Evolutionary conservation across 2,888 invertebrate species (phyloP), one percentile per base, ranked within the genome.

Genomic region (Brenthis daphne): DNA sequence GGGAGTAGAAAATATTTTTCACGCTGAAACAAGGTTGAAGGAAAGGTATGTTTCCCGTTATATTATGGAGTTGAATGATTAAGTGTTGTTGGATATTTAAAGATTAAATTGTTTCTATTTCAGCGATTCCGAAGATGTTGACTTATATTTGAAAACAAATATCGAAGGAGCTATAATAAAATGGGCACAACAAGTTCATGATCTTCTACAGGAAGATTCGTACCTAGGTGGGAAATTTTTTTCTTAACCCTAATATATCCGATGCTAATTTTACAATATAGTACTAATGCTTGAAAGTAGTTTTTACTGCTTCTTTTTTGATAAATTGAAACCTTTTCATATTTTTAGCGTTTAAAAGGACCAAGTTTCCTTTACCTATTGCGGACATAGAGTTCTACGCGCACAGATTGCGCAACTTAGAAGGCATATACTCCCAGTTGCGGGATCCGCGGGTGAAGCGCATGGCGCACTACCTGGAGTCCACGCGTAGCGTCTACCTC

Each of bases 101-200:
- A 43, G 37, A 8, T 37, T 6, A 1, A 6, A 37, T 43, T 43
- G 37, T 43, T 43, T 43, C 24, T 13, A 63, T 74, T 67, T 20
- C 71, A 94, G 94, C 65, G 90, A 92, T 29, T 94, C 93, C 67
- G 94, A 90, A 84, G 88, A 92, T 16, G 92, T 95, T 43, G 96
- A 97, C 84, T 89, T 96, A 64, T 91, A 94, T 66, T 89, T 98
- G 76, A 96, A 97, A 82, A 96, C 96, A 67, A 95, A 96, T 60
- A 95, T 98, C 69, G 98, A 99, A 88, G 96, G 96, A 50, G 95
- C 96, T 57, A 94, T 98, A 2, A 96, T 97, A 73, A 97, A 97
- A 82, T 99, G 98, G 98, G 94, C 96, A 2, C 93, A 94, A 64
- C 96, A 96, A 81, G 95, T 97, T 48, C 95, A 95, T 71, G 97